Conservation (phyloP, 64 coral and sea anemone genomes). For the Orbicella faveolata region DNA sequence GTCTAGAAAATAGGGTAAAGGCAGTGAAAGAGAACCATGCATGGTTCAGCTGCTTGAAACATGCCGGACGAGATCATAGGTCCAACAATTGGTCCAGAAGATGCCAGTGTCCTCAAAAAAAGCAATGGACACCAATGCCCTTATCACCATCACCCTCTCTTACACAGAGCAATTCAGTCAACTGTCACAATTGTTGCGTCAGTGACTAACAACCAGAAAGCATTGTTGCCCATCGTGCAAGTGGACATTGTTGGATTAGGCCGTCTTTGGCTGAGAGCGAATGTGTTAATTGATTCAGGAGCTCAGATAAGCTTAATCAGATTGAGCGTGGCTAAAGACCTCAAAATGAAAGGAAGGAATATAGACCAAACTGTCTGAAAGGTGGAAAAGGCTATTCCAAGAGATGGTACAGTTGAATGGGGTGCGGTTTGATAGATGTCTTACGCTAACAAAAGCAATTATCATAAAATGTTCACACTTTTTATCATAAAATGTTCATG, state of each 20-base stretch:
- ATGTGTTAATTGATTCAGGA: no score
- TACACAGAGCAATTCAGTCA: not conserved
- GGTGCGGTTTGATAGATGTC: no score
- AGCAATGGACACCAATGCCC: slow-evolving; percentile 19
- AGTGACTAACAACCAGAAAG: slow-evolving; percentile 1
- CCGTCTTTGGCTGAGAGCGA: no score
- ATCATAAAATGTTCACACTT: no score
- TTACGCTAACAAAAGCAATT: no score
- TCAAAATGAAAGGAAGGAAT: no score
- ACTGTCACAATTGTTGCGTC: not conserved
- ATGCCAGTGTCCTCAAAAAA: slow-evolving; percentile 20
- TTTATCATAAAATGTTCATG: no score
- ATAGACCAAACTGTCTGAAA: not conserved
- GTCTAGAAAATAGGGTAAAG: slow-evolving; percentile 25
- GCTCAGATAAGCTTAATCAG: no score
- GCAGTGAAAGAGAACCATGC: slow-evolving; percentile 47
- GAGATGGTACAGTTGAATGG: slow-evolving; percentile 27
- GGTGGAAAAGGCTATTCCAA: slow-evolving; percentile 30
- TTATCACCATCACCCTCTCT: slow-evolving; percentile 45
- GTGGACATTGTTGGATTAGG: not conserved
- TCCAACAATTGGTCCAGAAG: not conserved
- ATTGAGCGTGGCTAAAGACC: no score
- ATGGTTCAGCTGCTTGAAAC: slow-evolving; percentile 65
- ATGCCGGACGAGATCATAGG: slow-evolving; percentile 30
- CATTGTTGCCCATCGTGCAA: slow-evolving; percentile 18